phyloP scores from a whole-genome alignment of 2,797 vertebrate genomes.

The Sebastes vulpes region DNA sequence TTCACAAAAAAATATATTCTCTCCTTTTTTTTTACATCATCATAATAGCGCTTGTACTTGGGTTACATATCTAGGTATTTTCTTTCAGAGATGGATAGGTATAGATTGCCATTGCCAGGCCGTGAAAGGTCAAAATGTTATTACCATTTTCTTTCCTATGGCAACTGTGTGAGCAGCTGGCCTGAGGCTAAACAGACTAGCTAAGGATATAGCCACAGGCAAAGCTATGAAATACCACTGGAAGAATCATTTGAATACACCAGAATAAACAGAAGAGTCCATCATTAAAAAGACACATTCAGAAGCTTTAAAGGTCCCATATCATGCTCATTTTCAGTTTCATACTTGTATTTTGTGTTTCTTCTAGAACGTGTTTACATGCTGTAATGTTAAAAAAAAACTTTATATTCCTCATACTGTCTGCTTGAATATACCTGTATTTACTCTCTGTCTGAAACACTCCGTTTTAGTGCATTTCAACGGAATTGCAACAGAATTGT shows the following conservation, averaged over 20 bases:
- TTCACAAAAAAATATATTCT: background rate
- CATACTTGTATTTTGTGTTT: too few species aligned
- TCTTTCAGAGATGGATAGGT: background rate
- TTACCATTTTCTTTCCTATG: background rate
- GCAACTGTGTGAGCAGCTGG: background rate
- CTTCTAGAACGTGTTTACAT: too few species aligned
- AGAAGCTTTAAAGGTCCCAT: background rate
- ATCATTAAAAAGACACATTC: background rate
- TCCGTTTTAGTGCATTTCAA: too few species aligned
- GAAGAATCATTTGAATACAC: background rate
- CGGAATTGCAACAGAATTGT: too few species aligned
- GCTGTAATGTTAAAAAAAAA: too few species aligned
- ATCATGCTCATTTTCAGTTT: too few species aligned
- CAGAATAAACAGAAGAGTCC: background rate
- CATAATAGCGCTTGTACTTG: background rate
- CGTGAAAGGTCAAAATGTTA: background rate
- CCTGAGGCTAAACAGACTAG: background rate
- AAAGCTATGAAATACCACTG: background rate
- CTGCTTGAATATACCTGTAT: too few species aligned
- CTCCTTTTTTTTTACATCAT: background rate
- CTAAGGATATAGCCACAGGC: slow-evolving; percentile 2
- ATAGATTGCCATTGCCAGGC: background rate
- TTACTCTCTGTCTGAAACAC: too few species aligned
- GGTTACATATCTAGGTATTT: background rate
- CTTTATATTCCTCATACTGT: too few species aligned